Evolutionary conservation across 2,113 vertebrate species (phyloP), one percentile per base, ranked within the genome.

Genomic region (Toxostoma redivivum): DNA sequence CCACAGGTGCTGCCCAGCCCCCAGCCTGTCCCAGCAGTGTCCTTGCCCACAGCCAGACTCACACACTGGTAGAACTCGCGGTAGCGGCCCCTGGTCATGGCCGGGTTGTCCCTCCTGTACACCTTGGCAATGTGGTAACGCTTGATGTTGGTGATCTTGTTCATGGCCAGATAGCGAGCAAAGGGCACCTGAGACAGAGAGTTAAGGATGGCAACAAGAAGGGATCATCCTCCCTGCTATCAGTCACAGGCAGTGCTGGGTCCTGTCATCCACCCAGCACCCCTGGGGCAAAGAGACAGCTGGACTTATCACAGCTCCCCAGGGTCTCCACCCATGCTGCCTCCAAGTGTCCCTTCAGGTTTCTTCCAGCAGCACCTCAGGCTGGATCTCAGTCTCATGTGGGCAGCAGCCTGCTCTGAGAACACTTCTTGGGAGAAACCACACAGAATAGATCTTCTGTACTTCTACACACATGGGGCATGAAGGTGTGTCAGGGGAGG

Each of bases 31-130:
- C 9, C 44, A 40, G 61, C 67, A 88, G 57, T 1, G 0, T 6
- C 66, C 47, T 7, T 27, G 22, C 1, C 35, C 30, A 10, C 13
- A 7, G 23, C 38, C 50, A 38, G 1, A 99, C 99, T 99, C 96
- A 99, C 99, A 98, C 99, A 99, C 73, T 99, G 99, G 97, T 99
- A 99, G 96, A 99, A 99, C 97, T 99, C 99, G 72, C 99, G 92
- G 92, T 99, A 99, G 62, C 99, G 98, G 51, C 99, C 99, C 1
- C 98, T 40, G 44, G 99, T 99, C 98, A 98, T 99, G 88, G 99
- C 99, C 0, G 99, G 99, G 97, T 99, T 99, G 97, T 99, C 99
- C 48, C 99, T 97, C 35, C 99, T 98, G 97, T 99, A 99, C 7
- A 99, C 99, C 97, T 99, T 99, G 7, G 99, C 99, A 4, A 99